These are phyloP conservation scores for Pelmatolapia mariae DNA, from an alignment of 2,113 vertebrate genomes.

Conservation along the genomic window DNA sequence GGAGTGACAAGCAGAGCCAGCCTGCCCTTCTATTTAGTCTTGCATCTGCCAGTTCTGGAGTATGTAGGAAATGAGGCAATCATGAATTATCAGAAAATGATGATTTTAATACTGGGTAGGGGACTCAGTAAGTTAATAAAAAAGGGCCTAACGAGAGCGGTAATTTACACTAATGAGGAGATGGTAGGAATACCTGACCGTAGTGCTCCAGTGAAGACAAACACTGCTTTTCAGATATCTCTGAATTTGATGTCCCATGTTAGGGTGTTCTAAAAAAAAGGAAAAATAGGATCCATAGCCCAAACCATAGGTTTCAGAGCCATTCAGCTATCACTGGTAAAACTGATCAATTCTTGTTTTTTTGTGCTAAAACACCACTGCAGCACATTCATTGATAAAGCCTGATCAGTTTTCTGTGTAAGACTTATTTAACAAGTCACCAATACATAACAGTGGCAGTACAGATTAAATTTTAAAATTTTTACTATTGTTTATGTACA, in stretches of 20 bases:
- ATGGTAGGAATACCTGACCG: not conserved
- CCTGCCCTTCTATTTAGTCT: not conserved
- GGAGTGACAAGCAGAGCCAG: not conserved
- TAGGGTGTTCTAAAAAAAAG: not conserved
- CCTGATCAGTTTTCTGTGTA: not conserved
- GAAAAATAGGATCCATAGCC: not conserved
- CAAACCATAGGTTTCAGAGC: not conserved
- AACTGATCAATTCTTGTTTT: not conserved
- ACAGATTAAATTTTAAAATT: not conserved
- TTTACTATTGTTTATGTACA: not conserved
- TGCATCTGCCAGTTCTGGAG: not conserved
- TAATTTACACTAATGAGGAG: not conserved
- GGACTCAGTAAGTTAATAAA: not conserved
- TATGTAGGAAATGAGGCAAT: not conserved
- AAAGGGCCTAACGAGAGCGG: not conserved
- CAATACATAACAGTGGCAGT: too few relatives aligned
- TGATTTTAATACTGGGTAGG: not conserved
- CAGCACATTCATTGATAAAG: not conserved
- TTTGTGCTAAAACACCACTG: not conserved
- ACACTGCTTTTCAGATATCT: not conserved
- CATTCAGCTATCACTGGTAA: not conserved
- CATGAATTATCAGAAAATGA: not conserved
- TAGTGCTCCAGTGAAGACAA: not conserved
- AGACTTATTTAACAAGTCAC: too few relatives aligned
- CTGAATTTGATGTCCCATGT: not conserved